phyloP scores from a whole-genome alignment of 2,113 vertebrate species.

The Nothocercus julius region DNA sequence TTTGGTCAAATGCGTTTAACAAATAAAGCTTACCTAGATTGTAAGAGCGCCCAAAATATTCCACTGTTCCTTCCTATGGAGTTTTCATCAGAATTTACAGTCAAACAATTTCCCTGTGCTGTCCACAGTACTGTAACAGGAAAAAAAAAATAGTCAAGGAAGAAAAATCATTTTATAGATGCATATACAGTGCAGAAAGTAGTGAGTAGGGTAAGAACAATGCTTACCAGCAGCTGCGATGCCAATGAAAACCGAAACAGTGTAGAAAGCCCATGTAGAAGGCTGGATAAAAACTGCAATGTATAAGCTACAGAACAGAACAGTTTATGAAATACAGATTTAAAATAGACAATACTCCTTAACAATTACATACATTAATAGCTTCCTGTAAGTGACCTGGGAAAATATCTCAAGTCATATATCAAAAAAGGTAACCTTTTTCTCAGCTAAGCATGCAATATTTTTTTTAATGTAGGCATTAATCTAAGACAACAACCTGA shows the following conservation, averaged over 20 bases:
- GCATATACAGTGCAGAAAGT: background rate
- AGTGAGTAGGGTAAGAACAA: background rate
- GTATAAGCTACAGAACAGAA: conserved; percentile 85
- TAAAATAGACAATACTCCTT: background rate
- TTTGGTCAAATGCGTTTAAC: background rate
- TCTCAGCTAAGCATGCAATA: background rate
- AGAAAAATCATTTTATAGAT: background rate
- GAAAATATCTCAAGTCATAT: background rate
- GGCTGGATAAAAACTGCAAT: conserved; percentile 97
- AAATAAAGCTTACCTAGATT: conserved; percentile 85
- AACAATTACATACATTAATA: background rate
- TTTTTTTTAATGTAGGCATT: background rate
- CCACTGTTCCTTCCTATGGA: conserved; percentile 97
- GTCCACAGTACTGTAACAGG: conserved; percentile 92
- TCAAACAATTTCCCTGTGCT: conserved; percentile 93
- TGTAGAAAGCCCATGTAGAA: conserved; percentile 93
- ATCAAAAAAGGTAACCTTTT: background rate
- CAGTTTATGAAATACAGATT: conserved; percentile 29
- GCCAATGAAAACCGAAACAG: conserved; percentile 92
- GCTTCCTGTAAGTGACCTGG: background rate
- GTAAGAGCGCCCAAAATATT: conserved; percentile 95
- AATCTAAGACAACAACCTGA: background rate
- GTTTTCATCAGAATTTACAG: conserved; percentile 90
- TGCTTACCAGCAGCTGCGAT: conserved; percentile 93
- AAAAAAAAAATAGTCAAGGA: background rate